Evolutionary conservation across 2,888 invertebrate species (phyloP).

Genomic region (Ectobius pallidus): DNA sequence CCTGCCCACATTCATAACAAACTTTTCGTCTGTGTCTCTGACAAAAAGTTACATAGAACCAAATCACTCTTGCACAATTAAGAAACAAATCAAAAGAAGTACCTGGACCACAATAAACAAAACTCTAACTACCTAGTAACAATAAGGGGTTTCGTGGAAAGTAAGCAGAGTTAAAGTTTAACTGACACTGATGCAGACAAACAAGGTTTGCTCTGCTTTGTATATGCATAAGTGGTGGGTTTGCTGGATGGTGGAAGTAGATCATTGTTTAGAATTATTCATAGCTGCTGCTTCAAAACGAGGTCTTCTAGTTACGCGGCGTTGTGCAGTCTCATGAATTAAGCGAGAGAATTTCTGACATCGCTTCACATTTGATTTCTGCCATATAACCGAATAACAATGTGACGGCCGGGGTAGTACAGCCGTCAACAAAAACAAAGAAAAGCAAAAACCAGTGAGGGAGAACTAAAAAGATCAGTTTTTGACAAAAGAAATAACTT

Average conservation of each 20-base stretch:
- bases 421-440: constrained; percentile 10
- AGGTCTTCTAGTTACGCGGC: constrained; percentile 17
- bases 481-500: too few species aligned
- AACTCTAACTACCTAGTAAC: background rate
- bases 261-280: constrained; percentile 35
- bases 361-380: constrained; percentile 28
- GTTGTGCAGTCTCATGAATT: constrained; percentile 32
- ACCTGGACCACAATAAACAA: background rate
- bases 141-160: background rate
- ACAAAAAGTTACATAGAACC: too few species aligned
- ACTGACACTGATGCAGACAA: constrained; percentile 26
- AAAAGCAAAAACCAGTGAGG: background rate
- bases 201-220: constrained; percentile 22
- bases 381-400: constrained; percentile 19
- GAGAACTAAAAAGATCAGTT: background rate
- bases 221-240: constrained; percentile 28
- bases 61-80: background rate
- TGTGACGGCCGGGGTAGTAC: constrained; percentile 10
- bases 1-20: too few species aligned
- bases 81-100: background rate
- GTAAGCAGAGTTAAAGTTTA: constrained; percentile 20
- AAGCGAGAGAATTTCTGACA: constrained; percentile 25
- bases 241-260: constrained; percentile 22
- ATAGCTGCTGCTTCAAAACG: constrained; percentile 33
- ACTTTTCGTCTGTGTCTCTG: too few species aligned